phyloP scores from a whole-genome alignment of 2,888 invertebrate genomes.

The Apantesis nais region DNA sequence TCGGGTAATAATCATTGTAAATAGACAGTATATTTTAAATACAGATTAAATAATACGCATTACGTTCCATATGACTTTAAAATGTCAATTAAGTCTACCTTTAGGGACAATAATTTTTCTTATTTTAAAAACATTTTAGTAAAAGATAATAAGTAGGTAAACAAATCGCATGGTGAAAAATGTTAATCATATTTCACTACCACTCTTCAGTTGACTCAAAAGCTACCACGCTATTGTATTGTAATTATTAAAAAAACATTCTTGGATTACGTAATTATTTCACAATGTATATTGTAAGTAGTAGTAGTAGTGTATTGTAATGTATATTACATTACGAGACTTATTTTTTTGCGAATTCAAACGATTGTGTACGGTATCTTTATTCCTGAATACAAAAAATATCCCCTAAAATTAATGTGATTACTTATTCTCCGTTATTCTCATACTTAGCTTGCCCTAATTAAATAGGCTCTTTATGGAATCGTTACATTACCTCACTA shows the following conservation, averaged over 20 bases:
- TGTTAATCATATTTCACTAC: constrained; percentile 56
- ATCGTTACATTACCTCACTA: neutral
- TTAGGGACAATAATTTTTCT: constrained; percentile 19
- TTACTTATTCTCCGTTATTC: neutral
- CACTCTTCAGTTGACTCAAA: constrained; percentile 50
- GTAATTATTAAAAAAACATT: constrained; percentile 53
- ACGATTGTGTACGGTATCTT: neutral
- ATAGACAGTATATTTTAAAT: neutral
- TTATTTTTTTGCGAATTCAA: neutral
- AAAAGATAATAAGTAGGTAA: constrained; percentile 50
- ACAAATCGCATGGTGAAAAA: constrained; percentile 50
- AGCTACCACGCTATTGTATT: constrained; percentile 49
- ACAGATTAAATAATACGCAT: constrained; percentile 7
- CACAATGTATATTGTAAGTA: too few relatives aligned
- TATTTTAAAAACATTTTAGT: constrained; percentile 41
- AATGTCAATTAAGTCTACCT: constrained; percentile 27
- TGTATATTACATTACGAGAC: too few relatives aligned
- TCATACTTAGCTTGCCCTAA: neutral
- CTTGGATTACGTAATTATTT: constrained; percentile 36
- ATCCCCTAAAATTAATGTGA: neutral
- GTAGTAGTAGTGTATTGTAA: too few relatives aligned
- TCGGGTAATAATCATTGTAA: constrained; percentile 15
- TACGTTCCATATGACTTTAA: constrained; percentile 18
- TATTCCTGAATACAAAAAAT: neutral
- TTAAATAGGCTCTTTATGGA: neutral